Base-by-base conservation (phyloP, 2,113 vertebrate species). In the Solea solea region DNA sequence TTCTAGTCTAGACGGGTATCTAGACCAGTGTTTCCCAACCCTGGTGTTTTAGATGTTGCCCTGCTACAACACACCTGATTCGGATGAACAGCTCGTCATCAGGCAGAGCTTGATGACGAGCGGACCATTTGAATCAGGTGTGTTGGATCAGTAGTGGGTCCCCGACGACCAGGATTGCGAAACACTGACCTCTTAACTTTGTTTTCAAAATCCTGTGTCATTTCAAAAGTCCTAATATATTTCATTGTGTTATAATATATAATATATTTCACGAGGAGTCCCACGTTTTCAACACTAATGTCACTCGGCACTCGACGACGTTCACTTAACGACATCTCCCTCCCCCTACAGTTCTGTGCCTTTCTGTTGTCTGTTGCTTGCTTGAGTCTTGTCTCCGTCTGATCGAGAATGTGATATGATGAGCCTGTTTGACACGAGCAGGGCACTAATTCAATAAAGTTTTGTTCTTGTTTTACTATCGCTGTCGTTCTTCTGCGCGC, bases 361-460 rank as follows among this genome's bases (percentile, higher is more conserved):
- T 91, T 92, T 90, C 80, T 86, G 68, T 93, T 87, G 74, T 77
- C 78, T 51, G 41, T 76, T 74, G 64, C 88, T 78, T 66, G 73
- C 83, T 61, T 66, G 56, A 81, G 73, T 78, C 72, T 77, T 73
- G 81, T 87, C 78, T 90, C 81, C 75, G 83, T 84, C 68, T 87
- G 84, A 87, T 77, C 80, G 90, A 81, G 86, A 90, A 86, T 90
- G 81, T 89, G 77, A 80, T 60, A 55, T 41, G 83, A 85, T 79
- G 83, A 87, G 80, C 80, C 89, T 84, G 85, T 81, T 82, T 59
- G 80, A 88, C 81, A 80, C 78, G 78, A 88, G 68, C 51, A 77
- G 85, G 86, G 76, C 76, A 75, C 74, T 64, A 72, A 83, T 91
- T 76, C 69, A 93, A 93, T 93, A 92, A 93, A 93, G 88, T 89